Percentiles rank a stretch among this genome's conserved stretches.
Conservation (phyloP, 1,140 invertebrate genomes). For the Platyura marginata region DNA sequence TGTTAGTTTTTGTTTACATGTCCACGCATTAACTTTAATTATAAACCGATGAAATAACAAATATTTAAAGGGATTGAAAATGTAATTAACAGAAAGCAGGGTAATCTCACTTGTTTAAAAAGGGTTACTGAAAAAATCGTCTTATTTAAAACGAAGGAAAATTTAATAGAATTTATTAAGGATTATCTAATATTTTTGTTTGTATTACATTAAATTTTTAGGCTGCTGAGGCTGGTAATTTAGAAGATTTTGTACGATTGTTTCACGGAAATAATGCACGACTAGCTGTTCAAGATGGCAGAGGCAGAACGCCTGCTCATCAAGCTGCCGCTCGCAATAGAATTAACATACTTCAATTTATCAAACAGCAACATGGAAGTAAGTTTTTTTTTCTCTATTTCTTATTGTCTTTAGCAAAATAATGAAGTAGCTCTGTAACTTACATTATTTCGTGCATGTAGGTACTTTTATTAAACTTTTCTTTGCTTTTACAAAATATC, state of each 20-base stretch:
- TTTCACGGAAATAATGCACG: slow-evolving; percentile 45
- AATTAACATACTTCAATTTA: slow-evolving; percentile 53
- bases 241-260: slow-evolving; percentile 55
- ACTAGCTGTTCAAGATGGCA: slow-evolving; percentile 44
- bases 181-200: no score
- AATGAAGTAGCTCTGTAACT: not conserved
- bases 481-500: no score
- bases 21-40: no score
- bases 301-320: slow-evolving; percentile 54
- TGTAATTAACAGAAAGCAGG: no score
- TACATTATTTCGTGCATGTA: not conserved
- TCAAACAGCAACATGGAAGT: slow-evolving; percentile 51
- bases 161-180: no score
- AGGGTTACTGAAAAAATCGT: no score
- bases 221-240: slow-evolving; percentile 64
- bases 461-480: no score
- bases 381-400: slow-evolving; percentile 13
- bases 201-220: slow-evolving; percentile 22
- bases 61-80: no score
- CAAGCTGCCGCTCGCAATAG: slow-evolving; percentile 59
- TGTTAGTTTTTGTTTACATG: no score
- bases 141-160: no score
- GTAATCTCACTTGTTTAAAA: no score
- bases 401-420: not conserved
- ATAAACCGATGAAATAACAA: no score